phyloP scores from a whole-genome alignment of 2,797 vertebrate genomes.

The Setipinna tenuifilis region DNA sequence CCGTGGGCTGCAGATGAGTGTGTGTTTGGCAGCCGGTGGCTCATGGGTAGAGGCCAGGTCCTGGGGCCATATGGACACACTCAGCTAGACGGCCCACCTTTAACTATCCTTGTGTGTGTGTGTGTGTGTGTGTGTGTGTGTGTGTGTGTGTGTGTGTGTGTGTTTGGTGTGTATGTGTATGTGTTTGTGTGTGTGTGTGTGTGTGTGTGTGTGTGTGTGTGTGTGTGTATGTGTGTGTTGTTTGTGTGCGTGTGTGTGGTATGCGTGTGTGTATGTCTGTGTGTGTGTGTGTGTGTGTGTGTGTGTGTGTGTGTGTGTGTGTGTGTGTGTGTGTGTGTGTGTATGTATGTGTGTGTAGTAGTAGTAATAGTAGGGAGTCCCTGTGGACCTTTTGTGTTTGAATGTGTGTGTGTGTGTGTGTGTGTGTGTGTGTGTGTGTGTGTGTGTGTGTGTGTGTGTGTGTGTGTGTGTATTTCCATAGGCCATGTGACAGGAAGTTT shows the following conservation, averaged over 20 bases:
- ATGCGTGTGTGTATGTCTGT: neutral
- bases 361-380: too few relatives aligned
- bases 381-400: too few relatives aligned
- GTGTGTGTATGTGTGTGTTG: constrained; percentile 34
- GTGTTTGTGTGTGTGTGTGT: neutral
- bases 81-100: constrained; percentile 2
- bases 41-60: constrained; percentile 21
- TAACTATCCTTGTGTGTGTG: neutral
- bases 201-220: neutral
- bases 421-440: neutral
- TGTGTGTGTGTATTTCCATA: constrained; percentile 9
- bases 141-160: constrained; percentile 14
- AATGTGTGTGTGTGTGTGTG: constrained; percentile 20
- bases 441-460: neutral
- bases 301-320: constrained; percentile 17
- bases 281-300: constrained; percentile 29
- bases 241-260: neutral
- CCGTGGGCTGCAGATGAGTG: constrained; percentile 29
- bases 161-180: neutral
- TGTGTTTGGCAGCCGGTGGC: constrained; percentile 38
- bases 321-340: neutral
- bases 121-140: constrained; percentile 10
- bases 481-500: constrained; percentile 41
- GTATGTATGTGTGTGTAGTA: neutral
- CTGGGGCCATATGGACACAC: constrained; percentile 40